Percentiles rank a stretch among this genome's conserved stretches.
Evolutionary conservation across 2,888 invertebrate species (phyloP).

Genomic region (Nemapogon koenigi): DNA sequence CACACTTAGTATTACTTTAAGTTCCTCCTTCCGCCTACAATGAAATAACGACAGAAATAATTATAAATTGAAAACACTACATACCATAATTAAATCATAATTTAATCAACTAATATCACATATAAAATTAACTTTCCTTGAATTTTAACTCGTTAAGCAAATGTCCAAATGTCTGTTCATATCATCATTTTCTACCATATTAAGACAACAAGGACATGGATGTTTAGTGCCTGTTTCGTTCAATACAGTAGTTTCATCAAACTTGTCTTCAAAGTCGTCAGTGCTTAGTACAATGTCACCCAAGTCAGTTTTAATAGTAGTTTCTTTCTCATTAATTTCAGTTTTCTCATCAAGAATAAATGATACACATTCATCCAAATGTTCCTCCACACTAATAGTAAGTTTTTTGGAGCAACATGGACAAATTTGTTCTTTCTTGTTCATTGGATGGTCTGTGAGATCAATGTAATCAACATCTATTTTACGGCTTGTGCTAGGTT

Average conservation of each 20-base stretch:
- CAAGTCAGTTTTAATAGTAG: slow-evolving; percentile 9
- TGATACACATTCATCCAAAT: slow-evolving; percentile 57
- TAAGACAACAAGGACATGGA: slow-evolving; percentile 69
- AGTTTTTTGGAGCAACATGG: slow-evolving; percentile 46
- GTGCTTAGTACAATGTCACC: slow-evolving; percentile 12
- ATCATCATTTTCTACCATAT: slow-evolving; percentile 46
- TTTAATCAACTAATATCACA: background rate
- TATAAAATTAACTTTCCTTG: background rate
- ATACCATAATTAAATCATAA: too few relatives aligned
- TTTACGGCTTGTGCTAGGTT: slow-evolving; percentile 17
- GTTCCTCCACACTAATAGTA: slow-evolving; percentile 36
- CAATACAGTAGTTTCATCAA: slow-evolving; percentile 37
- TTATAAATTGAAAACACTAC: too few relatives aligned
- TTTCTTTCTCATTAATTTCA: slow-evolving; percentile 34
- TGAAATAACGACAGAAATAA: too few relatives aligned
- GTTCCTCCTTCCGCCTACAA: too few relatives aligned
- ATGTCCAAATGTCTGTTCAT: slow-evolving; percentile 69
- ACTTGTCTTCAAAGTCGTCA: slow-evolving; percentile 33
- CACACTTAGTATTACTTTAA: too few relatives aligned
- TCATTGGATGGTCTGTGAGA: slow-evolving; percentile 6
- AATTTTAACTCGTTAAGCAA: slow-evolving; percentile 27
- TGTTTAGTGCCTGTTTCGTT: slow-evolving; percentile 52
- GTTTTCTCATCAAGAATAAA: slow-evolving; percentile 49
- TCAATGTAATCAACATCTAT: slow-evolving; percentile 11
- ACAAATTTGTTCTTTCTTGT: slow-evolving; percentile 27